Base-by-base conservation (phyloP, 2,888 invertebrate species). In the Idaea biselata region DNA sequence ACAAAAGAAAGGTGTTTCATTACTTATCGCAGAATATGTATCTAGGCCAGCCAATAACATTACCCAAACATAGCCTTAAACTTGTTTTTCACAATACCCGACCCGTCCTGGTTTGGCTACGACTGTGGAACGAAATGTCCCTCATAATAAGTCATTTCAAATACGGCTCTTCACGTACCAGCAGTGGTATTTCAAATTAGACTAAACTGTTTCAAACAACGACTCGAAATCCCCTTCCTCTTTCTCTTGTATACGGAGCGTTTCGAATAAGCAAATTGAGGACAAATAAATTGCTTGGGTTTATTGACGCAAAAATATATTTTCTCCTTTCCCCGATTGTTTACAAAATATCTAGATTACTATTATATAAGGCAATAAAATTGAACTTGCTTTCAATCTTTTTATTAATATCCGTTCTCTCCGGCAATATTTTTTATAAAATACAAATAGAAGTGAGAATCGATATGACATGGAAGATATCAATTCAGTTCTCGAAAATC, bases 401-500 rank as follows among this genome's bases (percentile, higher is more conserved):
- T 44, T 44, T 44, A 44, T 44, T 44, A 44, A 44, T 44, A 44
- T 44, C 44, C 44, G 44, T 8, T 44, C 44, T 44, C 6, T 44
- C 44, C 11, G 11, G 44, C 17, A 17, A n/a, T 55, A 16, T 55
- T 55, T 55, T 55, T 55, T 53, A 7, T 55, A 17, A 55, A 55
- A 55, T 55, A 55, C 16, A 16, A 55, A 55, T 55, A 16, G 16
- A 55, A 55, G 7, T 55, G 16, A 4, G 8, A 55, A 55, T 55
- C 60, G 67, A 73, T 71, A 67, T 73, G 68, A 75, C 72, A 71
- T 69, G 73, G 71, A 68, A 69, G 73, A 77, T 76, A 80, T 79
- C 77, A 73, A 70, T 75, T 76, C 75, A 72, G 73, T 74, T 79
- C 75, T 76, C 69, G 78, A 79, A 83, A 85, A 81, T 81, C 81